Evolutionary conservation across 2,113 vertebrate species (phyloP).

Genomic region (Cromileptes altivelis): DNA sequence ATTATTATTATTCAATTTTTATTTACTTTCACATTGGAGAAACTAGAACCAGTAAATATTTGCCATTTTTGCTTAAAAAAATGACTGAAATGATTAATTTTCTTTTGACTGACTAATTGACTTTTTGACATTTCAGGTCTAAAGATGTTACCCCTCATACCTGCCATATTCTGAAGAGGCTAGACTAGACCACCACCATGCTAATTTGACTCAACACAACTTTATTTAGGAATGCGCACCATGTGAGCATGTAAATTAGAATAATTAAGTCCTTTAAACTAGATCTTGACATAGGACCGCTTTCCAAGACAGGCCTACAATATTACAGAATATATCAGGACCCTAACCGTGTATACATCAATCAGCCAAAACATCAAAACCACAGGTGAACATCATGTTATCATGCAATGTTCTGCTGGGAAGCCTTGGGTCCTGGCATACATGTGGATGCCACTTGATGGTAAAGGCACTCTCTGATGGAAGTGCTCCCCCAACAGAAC

Average conservation of each 20-base stretch:
- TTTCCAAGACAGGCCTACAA: background rate
- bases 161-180: conserved; percentile 13
- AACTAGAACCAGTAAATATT: background rate
- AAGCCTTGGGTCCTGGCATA: too few species aligned
- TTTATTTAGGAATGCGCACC: background rate
- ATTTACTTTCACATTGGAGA: background rate
- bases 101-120: background rate
- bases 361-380: too few species aligned
- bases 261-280: background rate
- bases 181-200: background rate
- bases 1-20: background rate
- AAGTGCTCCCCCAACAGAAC: too few species aligned
- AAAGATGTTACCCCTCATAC: background rate
- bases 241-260: background rate
- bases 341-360: background rate
- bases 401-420: too few species aligned
- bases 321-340: background rate
- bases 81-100: background rate
- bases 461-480: too few species aligned
- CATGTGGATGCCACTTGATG: too few species aligned
- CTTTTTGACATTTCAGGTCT: background rate
- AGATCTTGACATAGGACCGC: background rate
- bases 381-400: too few species aligned
- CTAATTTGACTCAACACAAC: background rate
- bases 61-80: background rate